These are phyloP conservation scores for Leptobrachium leishanense DNA, from an alignment of 2,113 vertebrate genomes.

Conservation along the genomic window DNA sequence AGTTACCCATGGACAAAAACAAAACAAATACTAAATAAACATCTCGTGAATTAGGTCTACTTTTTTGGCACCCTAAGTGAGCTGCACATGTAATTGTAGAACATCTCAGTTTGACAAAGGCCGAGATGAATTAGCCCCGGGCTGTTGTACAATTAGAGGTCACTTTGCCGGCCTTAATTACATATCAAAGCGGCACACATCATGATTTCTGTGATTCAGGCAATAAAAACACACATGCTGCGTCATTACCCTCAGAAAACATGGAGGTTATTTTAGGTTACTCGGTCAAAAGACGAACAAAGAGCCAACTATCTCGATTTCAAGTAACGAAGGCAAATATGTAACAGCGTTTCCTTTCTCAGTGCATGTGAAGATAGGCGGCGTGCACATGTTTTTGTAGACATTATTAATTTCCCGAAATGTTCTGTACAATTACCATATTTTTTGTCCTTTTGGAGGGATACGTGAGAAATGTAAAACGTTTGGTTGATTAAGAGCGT, in stretches of 20 bases:
- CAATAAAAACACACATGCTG: conserved; percentile 18
- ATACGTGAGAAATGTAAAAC: background rate
- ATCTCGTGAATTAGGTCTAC: conserved; percentile 19
- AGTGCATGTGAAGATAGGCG: background rate
- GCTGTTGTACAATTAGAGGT: conserved; percentile 17
- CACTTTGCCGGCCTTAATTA: conserved; percentile 21
- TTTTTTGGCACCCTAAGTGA: conserved; percentile 11
- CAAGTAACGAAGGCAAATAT: background rate
- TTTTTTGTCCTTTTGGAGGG: background rate
- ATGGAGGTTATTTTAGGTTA: conserved; percentile 38
- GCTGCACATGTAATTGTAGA: conserved; percentile 6
- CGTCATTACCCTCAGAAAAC: conserved; percentile 4
- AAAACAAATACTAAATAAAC: conserved; percentile 3
- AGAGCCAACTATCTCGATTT: background rate
- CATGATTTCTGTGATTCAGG: conserved; percentile 30
- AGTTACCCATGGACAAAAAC: conserved; percentile 8
- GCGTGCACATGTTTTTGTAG: background rate
- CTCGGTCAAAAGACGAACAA: background rate
- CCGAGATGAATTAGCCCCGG: conserved; percentile 13
- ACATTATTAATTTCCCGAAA: background rate
- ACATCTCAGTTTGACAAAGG: conserved; percentile 10
- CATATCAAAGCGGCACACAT: conserved; percentile 36
- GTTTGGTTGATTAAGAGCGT: background rate
- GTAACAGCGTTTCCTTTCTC: background rate
- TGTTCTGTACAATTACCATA: background rate